A percentile compares a stretch with the other conserved stretches of the same genome.
These are phyloP conservation scores for Trimorus sp. DNA, from an alignment of 2,888 invertebrate species.

Conservation along the genomic window DNA sequence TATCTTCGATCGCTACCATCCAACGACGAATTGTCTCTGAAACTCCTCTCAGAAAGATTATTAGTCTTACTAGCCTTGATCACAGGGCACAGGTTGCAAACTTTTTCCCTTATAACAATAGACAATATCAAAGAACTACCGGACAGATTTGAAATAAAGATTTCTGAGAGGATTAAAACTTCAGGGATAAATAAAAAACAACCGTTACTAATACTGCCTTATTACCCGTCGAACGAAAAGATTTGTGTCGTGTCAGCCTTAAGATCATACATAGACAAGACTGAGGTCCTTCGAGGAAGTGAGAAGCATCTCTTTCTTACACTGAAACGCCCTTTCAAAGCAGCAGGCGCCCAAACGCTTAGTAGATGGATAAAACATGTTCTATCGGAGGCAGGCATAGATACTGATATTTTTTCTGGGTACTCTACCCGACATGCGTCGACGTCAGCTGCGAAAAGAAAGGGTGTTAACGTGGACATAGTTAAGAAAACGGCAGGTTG, in stretches of 20 bases:
- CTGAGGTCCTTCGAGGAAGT: neutral
- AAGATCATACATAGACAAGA: slow-evolving; percentile 25
- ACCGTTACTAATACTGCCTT: slow-evolving; percentile 18
- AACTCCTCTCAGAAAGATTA: slow-evolving; percentile 34
- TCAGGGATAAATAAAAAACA: slow-evolving; percentile 26
- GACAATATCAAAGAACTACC: slow-evolving; percentile 24
- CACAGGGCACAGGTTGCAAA: slow-evolving; percentile 42
- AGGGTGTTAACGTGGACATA: neutral
- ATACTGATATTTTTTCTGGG: neutral
- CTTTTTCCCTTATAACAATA: slow-evolving; percentile 24
- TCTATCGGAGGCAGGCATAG: slow-evolving; percentile 7
- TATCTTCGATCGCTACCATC: slow-evolving; percentile 29
- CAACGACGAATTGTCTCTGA: slow-evolving; percentile 34
- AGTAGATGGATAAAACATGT: slow-evolving; percentile 37
- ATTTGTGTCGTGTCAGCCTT: slow-evolving; percentile 49
- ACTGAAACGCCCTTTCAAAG: slow-evolving; percentile 13
- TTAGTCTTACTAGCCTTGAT: slow-evolving; percentile 36
- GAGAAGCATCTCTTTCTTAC: slow-evolving; percentile 45
- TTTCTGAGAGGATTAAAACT: slow-evolving; percentile 37
- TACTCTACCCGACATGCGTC: slow-evolving; percentile 7
- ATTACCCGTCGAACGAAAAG: neutral
- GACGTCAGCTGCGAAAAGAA: neutral
- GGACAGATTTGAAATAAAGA: slow-evolving; percentile 19
- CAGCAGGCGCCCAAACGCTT: slow-evolving; percentile 12
- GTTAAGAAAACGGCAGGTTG: slow-evolving; percentile 4